Percentiles rank a stretch among this genome's conserved stretches.
Conservation (phyloP, 2,888 invertebrate species). For the Chalcis sispes region DNA sequence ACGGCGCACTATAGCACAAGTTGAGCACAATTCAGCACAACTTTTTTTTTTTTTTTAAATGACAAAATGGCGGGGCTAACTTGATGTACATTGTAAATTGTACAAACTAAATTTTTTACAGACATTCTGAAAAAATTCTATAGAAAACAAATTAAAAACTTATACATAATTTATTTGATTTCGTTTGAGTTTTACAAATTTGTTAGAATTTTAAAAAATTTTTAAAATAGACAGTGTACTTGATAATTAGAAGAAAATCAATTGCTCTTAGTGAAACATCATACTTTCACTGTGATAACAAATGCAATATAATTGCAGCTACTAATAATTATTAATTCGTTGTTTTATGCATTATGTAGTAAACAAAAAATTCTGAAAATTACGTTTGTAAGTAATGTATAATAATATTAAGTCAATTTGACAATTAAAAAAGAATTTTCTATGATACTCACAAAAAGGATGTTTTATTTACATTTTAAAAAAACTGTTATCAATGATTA, state of each 20-base stretch:
- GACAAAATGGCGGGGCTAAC: too few species aligned
- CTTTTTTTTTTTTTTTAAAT: too few species aligned
- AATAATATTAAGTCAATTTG: slow-evolving; percentile 41
- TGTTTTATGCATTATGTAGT: slow-evolving; percentile 37
- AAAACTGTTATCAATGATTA: slow-evolving; percentile 47
- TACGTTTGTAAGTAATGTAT: slow-evolving; percentile 26
- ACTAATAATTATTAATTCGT: slow-evolving; percentile 49
- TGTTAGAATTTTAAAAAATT: not conserved
- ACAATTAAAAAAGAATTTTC: slow-evolving; percentile 46
- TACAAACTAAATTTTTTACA: not conserved
- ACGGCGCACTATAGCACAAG: too few species aligned
- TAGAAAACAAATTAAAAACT: slow-evolving; percentile 8
- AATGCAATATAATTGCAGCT: slow-evolving; percentile 58
- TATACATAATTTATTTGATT: too few species aligned
- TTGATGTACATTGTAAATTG: too few species aligned
- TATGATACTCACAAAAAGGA: slow-evolving; percentile 37
- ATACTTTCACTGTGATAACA: slow-evolving; percentile 57
- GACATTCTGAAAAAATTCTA: not conserved
- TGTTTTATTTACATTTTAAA: slow-evolving; percentile 39
- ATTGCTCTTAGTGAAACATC: slow-evolving; percentile 49
- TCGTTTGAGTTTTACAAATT: slow-evolving; percentile 14
- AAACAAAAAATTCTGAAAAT: slow-evolving; percentile 18
- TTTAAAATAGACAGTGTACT: slow-evolving; percentile 19
- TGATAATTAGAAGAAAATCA: slow-evolving; percentile 41
- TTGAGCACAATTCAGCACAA: too few species aligned